A percentile compares a stretch with the other conserved stretches of the same genome.
Evolutionary conservation across 2,888 invertebrate species (phyloP).

Genomic region (Athripsodes cinereus): DNA sequence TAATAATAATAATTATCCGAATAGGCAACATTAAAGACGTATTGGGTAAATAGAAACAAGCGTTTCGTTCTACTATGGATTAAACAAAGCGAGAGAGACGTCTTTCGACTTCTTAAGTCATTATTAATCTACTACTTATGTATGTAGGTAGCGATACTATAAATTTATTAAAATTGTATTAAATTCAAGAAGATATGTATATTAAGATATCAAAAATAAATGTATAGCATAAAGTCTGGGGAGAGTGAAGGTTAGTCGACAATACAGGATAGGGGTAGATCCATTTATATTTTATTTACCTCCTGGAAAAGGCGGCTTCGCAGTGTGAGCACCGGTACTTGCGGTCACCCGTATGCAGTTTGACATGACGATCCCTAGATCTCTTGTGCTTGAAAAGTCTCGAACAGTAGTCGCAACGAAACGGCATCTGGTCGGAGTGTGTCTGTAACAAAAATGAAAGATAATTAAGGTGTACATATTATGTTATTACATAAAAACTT

Average conservation of each 20-base stretch:
- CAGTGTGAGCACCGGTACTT: slow-evolving; percentile 88
- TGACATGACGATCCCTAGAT: slow-evolving; percentile 88
- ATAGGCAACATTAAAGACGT: no score
- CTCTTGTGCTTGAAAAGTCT: slow-evolving; percentile 92
- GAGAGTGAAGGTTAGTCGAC: neutral
- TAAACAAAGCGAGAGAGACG: no score
- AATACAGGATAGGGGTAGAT: neutral
- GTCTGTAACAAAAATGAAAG: slow-evolving; percentile 58
- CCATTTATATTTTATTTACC: slow-evolving; percentile 48
- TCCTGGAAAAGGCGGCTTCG: slow-evolving; percentile 87
- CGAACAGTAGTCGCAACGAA: slow-evolving; percentile 86
- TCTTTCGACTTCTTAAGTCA: no score
- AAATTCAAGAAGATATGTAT: neutral
- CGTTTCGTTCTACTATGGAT: no score
- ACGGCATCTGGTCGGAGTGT: slow-evolving; percentile 88
- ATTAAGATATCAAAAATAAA: neutral
- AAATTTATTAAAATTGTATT: no score
- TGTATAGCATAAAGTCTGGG: no score
- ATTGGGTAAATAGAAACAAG: no score
- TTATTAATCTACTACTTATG: no score
- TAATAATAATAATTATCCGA: no score
- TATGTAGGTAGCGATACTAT: no score
- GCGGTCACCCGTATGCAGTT: slow-evolving; percentile 86
- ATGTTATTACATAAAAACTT: no score
- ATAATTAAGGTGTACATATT: neutral